A percentile compares a stretch with the other conserved stretches of the same genome.
Evolutionary conservation across 2,113 vertebrate species (phyloP).

Genomic region (Ariopsis seemanni): DNA sequence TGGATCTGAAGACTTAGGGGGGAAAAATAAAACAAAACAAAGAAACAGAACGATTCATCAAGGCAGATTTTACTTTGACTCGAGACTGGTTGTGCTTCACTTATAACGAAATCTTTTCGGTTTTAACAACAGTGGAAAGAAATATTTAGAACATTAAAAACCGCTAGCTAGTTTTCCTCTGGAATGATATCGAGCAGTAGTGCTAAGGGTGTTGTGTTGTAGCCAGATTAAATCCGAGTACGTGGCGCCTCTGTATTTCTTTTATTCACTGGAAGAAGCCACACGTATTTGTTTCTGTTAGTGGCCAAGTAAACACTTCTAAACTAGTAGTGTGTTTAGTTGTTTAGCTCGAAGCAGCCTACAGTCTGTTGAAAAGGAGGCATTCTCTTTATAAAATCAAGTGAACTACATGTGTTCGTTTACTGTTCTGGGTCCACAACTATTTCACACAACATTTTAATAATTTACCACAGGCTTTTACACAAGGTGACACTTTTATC

Average conservation of each 20-base stretch:
- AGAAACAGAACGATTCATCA: background rate
- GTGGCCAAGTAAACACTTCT: background rate
- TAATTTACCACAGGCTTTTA: background rate
- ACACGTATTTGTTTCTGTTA: background rate
- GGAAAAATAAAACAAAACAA: background rate
- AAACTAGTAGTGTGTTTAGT: background rate
- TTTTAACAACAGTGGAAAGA: background rate
- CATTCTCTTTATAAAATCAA: background rate
- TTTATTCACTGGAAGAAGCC: background rate
- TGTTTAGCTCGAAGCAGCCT: background rate
- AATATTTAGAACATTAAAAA: background rate
- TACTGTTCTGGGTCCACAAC: too few relatives aligned
- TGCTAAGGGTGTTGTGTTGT: background rate
- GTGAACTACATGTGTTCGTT: too few relatives aligned
- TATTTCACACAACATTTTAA: too few relatives aligned
- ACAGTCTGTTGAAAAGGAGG: background rate
- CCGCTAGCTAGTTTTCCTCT: background rate
- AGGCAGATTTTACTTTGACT: background rate
- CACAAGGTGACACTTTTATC: background rate
- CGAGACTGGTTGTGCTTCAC: background rate
- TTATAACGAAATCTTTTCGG: background rate
- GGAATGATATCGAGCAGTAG: background rate
- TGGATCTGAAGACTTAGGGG: too few relatives aligned
- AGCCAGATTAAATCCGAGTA: background rate
- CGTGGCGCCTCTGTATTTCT: slow-evolving; percentile 14